Percentiles rank a stretch among this genome's conserved stretches.
phyloP scores from a whole-genome alignment of 2,888 invertebrate genomes.

The Xestobium rufovillosum region DNA sequence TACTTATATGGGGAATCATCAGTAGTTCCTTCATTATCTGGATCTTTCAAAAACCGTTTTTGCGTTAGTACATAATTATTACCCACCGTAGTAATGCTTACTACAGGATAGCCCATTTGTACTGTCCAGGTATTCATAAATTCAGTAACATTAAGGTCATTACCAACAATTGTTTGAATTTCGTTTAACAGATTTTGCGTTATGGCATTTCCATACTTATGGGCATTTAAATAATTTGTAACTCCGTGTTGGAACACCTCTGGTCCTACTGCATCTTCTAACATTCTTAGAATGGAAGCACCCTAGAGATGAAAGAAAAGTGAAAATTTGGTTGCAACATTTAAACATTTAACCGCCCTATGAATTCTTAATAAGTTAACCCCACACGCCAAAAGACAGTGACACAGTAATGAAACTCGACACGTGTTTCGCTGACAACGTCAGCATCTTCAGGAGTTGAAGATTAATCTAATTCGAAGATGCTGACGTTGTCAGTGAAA shows the following conservation, averaged over 20 bases:
- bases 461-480: too few relatives aligned
- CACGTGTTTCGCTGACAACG: too few relatives aligned
- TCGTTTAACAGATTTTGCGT: slow-evolving; percentile 70
- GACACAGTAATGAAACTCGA: too few relatives aligned
- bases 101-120: slow-evolving; percentile 81
- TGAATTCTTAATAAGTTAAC: too few relatives aligned
- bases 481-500: too few relatives aligned
- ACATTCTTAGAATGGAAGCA: slow-evolving; percentile 80
- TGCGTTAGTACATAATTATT: slow-evolving; percentile 59
- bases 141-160: slow-evolving; percentile 48
- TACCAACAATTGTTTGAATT: slow-evolving; percentile 51
- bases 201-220: slow-evolving; percentile 66
- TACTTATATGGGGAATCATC: slow-evolving; percentile 44
- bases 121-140: slow-evolving; percentile 83
- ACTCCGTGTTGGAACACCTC: slow-evolving; percentile 66
- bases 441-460: too few relatives aligned
- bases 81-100: slow-evolving; percentile 50
- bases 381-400: too few relatives aligned
- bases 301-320: slow-evolving; percentile 49
- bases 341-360: too few relatives aligned
- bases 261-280: slow-evolving; percentile 71
- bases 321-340: slow-evolving; percentile 7
- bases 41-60: slow-evolving; percentile 66
- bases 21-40: slow-evolving; percentile 49
- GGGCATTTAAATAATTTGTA: slow-evolving; percentile 63